phyloP scores from a whole-genome alignment of 2,797 vertebrate species.

The Chromobotia macracanthus region DNA sequence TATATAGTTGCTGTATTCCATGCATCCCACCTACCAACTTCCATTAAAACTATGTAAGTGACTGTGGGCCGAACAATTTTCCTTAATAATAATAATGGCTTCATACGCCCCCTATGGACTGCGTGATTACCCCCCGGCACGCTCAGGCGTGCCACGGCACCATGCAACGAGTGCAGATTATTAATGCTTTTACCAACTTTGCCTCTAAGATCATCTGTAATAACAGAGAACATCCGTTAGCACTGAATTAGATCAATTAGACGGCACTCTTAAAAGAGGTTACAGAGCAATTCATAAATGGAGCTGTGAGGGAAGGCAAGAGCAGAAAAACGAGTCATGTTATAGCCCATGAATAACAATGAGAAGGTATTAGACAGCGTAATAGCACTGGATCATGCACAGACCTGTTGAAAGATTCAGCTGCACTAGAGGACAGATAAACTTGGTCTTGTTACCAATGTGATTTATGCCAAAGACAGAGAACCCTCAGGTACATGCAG shows the following conservation, averaged over 20 bases:
- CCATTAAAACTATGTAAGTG: slow-evolving; percentile 50
- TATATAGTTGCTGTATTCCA: slow-evolving; percentile 11
- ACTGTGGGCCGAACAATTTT: slow-evolving; percentile 54
- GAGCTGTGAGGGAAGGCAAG: slow-evolving; percentile 51
- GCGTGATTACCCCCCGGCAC: slow-evolving; percentile 54
- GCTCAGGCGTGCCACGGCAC: too few relatives aligned
- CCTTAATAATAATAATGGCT: slow-evolving; percentile 61
- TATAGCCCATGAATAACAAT: slow-evolving; percentile 66
- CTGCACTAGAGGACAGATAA: slow-evolving; percentile 52
- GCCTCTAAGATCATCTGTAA: slow-evolving; percentile 66
- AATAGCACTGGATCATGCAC: slow-evolving; percentile 58
- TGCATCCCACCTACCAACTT: slow-evolving; percentile 47
- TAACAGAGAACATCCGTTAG: slow-evolving; percentile 65
- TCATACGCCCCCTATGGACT: slow-evolving; percentile 60
- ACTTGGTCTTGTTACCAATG: slow-evolving; percentile 56
- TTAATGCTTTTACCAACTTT: slow-evolving; percentile 65
- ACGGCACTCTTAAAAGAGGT: slow-evolving; percentile 63
- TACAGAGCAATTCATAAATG: slow-evolving; percentile 65
- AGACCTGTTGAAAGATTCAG: slow-evolving; percentile 59
- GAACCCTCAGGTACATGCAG: slow-evolving; percentile 43
- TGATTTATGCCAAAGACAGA: slow-evolving; percentile 45
- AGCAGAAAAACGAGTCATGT: slow-evolving; percentile 30
- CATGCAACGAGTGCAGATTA: slow-evolving; percentile 52
- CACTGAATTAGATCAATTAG: slow-evolving; percentile 68
- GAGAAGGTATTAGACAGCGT: slow-evolving; percentile 58